Conservation (phyloP, 1,140 invertebrate species). For the Chlorops oryzae region DNA sequence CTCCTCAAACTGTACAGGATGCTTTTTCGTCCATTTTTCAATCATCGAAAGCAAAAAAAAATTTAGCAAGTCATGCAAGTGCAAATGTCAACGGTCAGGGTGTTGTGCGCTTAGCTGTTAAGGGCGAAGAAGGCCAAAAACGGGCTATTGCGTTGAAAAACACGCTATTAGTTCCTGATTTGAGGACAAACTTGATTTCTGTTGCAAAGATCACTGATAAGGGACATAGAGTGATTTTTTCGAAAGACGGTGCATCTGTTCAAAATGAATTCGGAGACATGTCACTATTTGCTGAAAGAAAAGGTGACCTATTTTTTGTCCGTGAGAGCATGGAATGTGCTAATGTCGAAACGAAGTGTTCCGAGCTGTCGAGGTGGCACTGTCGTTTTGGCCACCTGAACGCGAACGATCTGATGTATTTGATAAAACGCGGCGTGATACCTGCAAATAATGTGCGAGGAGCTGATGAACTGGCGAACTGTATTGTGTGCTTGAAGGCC, state of each 20-base stretch:
- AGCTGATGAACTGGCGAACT: not conserved
- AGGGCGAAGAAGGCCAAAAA: not conserved
- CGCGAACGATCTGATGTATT: not conserved
- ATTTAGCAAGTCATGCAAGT: too few species aligned
- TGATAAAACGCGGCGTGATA: too few species aligned
- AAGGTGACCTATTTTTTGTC: conserved; percentile 3
- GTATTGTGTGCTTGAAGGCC: not conserved
- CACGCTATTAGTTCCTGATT: conserved; percentile 1
- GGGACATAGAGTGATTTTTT: conserved; percentile 4
- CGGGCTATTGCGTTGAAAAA: conserved; percentile 1
- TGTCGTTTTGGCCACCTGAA: conserved; percentile 1
- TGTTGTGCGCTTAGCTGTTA: not conserved
- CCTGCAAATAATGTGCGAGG: not conserved
- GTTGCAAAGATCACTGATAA: conserved; percentile 5
- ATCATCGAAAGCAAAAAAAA: too few species aligned
- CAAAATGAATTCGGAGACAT: too few species aligned
- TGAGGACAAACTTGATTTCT: conserved; percentile 5
- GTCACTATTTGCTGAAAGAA: not conserved
- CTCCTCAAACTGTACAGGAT: too few species aligned
- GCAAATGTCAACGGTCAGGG: too few species aligned
- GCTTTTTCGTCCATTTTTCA: too few species aligned
- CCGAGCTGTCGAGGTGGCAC: conserved; percentile 6
- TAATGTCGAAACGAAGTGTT: not conserved
- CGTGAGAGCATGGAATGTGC: conserved; percentile 5
- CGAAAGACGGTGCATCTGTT: not conserved